Conservation (phyloP, 2,113 vertebrate genomes). For the Sinocyclocheilus rhinocerous region DNA sequence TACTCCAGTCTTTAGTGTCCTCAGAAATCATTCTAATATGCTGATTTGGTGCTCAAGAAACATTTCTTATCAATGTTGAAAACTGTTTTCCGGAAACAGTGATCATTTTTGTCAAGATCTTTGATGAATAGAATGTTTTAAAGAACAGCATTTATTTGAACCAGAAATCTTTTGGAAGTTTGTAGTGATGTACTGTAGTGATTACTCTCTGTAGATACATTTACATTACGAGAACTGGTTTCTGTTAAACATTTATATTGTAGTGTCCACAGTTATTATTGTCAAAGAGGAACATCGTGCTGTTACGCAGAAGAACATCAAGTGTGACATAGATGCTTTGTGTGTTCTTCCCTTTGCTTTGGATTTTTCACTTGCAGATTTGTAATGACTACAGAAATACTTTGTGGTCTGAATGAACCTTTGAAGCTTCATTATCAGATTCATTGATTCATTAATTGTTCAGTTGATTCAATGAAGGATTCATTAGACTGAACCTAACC, state of each 20-base stretch:
- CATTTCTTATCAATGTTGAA: no score
- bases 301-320: not conserved
- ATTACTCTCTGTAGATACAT: not conserved
- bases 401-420: not conserved
- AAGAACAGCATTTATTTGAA: no score
- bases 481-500: not conserved
- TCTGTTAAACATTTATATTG: not conserved
- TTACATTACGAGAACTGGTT: not conserved
- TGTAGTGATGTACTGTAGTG: not conserved
- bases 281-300: conserved; percentile 18
- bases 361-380: not conserved
- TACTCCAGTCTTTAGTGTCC: no score
- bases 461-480: not conserved
- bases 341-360: not conserved
- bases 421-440: not conserved
- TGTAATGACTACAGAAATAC: not conserved
- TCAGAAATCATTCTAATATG: no score
- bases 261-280: not conserved
- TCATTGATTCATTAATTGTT: not conserved
- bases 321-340: not conserved
- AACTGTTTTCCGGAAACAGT: no score
- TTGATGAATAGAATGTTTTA: no score
- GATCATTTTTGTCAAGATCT: no score
- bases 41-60: not conserved
- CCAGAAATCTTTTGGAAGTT: not conserved